Conservation (phyloP, 2,888 invertebrate species). For the Eupithecia abbreviata region DNA sequence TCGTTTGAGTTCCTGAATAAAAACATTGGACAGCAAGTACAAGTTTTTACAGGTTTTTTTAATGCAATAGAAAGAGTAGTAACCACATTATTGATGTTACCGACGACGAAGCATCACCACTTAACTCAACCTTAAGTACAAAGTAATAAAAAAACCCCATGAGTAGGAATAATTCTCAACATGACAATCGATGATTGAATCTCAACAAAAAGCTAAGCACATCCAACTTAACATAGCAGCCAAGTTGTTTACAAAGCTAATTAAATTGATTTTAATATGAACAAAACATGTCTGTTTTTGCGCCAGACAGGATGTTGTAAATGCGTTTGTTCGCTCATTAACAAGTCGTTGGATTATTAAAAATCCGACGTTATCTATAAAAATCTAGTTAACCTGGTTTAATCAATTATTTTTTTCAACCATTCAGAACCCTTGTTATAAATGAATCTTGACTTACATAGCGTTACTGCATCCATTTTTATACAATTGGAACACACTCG, state of each 20-base stretch:
- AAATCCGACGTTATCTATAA: neutral
- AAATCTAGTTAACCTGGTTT: neutral
- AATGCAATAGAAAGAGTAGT: neutral
- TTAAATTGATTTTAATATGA: conserved; percentile 16
- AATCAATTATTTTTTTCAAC: neutral
- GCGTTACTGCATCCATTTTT: no score
- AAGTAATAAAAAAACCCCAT: neutral
- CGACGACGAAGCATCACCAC: neutral
- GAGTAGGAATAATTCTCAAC: neutral
- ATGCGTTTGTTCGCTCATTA: neutral
- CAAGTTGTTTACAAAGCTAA: conserved; percentile 11
- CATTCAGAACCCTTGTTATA: neutral
- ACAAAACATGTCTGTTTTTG: conserved; percentile 15
- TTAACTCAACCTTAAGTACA: neutral
- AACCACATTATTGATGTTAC: neutral
- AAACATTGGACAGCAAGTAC: no score
- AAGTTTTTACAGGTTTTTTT: neutral
- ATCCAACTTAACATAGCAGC: conserved; percentile 4
- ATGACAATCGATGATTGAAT: neutral
- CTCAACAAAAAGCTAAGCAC: conserved; percentile 6
- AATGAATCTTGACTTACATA: no score
- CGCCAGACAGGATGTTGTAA: conserved; percentile 11
- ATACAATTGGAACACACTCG: neutral
- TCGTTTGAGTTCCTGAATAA: no score
- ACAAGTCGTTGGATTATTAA: neutral